Percentiles rank a stretch among this genome's conserved stretches.
These are phyloP conservation scores for Leptodactylus fallax DNA, from an alignment of 2,797 vertebrate species.

Conservation along the genomic window DNA sequence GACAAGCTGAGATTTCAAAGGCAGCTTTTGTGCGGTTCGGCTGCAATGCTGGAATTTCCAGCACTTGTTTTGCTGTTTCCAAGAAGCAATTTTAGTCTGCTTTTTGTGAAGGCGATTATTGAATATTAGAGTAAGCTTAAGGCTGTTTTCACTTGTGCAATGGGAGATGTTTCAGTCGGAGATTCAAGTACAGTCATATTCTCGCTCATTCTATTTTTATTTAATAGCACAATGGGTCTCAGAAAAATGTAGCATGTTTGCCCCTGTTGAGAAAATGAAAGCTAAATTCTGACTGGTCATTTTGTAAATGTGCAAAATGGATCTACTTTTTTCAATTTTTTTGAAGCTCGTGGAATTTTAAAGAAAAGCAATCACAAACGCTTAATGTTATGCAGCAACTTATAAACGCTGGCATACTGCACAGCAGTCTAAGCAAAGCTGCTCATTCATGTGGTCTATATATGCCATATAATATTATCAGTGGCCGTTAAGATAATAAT, in stretches of 20 bases:
- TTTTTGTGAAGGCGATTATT: conserved; percentile 28
- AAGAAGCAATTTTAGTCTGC: conserved; percentile 50
- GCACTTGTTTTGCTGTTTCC: conserved; percentile 50
- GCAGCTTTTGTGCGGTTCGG: conserved; percentile 65
- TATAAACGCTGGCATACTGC: no score
- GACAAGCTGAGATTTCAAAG: conserved; percentile 23
- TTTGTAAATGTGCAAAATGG: no score
- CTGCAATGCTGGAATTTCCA: conserved; percentile 53
- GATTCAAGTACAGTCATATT: neutral
- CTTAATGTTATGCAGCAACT: no score
- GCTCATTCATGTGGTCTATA: no score
- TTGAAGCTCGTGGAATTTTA: no score
- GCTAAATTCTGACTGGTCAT: no score
- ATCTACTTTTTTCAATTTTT: no score
- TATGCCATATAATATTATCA: no score
- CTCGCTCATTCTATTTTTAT: neutral
- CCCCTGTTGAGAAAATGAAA: no score
- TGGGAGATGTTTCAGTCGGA: conserved; percentile 32
- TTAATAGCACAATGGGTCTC: neutral
- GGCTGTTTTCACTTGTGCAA: conserved; percentile 34
- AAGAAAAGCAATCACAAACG: no score
- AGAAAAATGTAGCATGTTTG: neutral
- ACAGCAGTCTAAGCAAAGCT: no score
- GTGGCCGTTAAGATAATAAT: no score
- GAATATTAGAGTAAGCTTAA: neutral